Percentiles rank a stretch among this genome's conserved stretches.
Conservation (phyloP, 1,140 invertebrate genomes). For the Sycobia sp. region DNA sequence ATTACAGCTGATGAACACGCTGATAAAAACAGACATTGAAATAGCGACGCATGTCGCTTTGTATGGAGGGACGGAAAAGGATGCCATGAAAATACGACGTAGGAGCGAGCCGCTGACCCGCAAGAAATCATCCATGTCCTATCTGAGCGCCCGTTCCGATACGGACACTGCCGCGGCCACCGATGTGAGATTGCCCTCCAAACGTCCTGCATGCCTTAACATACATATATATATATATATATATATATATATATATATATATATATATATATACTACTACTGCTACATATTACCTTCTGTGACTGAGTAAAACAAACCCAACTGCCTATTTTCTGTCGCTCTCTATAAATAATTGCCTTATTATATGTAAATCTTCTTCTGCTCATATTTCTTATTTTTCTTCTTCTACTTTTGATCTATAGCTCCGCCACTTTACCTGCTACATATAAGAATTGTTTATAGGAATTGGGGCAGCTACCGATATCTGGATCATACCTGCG, state of each 20-base stretch:
- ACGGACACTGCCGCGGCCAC: constrained; percentile 55
- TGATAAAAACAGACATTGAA: constrained; percentile 80
- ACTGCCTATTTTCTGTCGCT: constrained; percentile 25
- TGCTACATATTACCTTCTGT: background rate
- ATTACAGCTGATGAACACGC: constrained; percentile 77
- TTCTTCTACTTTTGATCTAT: too few species aligned
- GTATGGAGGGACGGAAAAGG: constrained; percentile 60
- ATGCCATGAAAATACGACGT: constrained; percentile 57
- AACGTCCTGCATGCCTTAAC: constrained; percentile 25
- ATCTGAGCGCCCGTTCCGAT: constrained; percentile 59
- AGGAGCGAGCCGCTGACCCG: constrained; percentile 57
- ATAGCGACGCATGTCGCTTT: constrained; percentile 68
- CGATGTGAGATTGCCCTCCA: constrained; percentile 54
- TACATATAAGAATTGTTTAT: too few species aligned
- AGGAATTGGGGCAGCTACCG: too few species aligned
- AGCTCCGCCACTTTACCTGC: too few species aligned
- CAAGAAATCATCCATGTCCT: constrained; percentile 62
- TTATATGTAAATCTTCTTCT: too few species aligned
- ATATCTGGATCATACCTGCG: too few species aligned
- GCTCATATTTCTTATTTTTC: too few species aligned
- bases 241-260: too few species aligned
- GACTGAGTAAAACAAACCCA: constrained; percentile 7
- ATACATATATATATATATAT: background rate
- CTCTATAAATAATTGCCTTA: too few species aligned
- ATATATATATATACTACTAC: too few species aligned